Conservation (phyloP, 2,113 vertebrate species). For the Alosa alosa region DNA sequence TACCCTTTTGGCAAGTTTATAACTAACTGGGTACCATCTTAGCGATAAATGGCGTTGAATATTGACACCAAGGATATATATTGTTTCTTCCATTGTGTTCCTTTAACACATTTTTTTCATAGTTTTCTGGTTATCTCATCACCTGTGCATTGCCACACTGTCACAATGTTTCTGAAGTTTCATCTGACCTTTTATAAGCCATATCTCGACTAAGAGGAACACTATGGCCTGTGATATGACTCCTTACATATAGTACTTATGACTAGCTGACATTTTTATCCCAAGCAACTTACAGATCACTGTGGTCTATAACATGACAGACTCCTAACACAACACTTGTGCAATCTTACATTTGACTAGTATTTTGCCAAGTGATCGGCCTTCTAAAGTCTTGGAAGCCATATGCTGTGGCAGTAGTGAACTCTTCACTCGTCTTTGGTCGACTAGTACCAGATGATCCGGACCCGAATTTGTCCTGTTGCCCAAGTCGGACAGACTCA, state of each 20-base stretch:
- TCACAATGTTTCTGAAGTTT: not conserved
- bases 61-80: too few species aligned
- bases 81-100: too few species aligned
- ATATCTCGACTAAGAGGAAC: too few species aligned
- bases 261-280: too few species aligned
- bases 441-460: not conserved
- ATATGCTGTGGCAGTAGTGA: not conserved
- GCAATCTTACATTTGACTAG: not conserved
- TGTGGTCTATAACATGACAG: not conserved
- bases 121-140: not conserved
- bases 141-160: not conserved
- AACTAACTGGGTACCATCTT: too few species aligned
- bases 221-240: not conserved
- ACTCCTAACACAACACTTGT: not conserved
- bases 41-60: too few species aligned
- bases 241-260: not conserved
- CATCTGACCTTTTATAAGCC: not conserved
- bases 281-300: not conserved
- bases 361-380: not conserved
- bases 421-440: not conserved
- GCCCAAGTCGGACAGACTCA: not conserved
- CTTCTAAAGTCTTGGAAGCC: not conserved
- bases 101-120: too few species aligned
- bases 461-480: not conserved
- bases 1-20: too few species aligned